A percentile compares a stretch with the other conserved stretches of the same genome.
Evolutionary conservation across 2,888 invertebrate species (phyloP).

Genomic region (Arge pagana): DNA sequence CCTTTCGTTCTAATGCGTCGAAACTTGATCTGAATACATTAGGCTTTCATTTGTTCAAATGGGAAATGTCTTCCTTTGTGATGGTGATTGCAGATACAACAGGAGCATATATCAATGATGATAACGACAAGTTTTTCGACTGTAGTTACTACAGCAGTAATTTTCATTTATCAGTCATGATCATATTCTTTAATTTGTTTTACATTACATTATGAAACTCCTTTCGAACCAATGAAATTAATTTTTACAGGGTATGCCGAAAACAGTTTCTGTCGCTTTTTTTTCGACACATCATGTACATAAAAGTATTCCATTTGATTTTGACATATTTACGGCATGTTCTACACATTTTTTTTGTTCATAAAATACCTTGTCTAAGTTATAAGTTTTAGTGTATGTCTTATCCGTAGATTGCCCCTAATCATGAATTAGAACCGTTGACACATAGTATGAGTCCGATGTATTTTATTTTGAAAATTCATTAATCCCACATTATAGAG

Average conservation of each 20-base stretch:
- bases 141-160: constrained; percentile 1
- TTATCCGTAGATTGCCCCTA: constrained; percentile 15
- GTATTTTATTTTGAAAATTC: not conserved
- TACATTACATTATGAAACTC: not conserved
- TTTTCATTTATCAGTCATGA: constrained; percentile 6
- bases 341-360: constrained; percentile 3
- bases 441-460: constrained; percentile 10
- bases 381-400: constrained; percentile 14
- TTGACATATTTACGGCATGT: constrained; percentile 10
- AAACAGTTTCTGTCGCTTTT: not conserved
- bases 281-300: constrained; percentile 2
- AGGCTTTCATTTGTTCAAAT: constrained; percentile 3
- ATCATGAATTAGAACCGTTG: constrained; percentile 3
- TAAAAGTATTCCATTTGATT: not conserved
- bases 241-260: constrained; percentile 1
- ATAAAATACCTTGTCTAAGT: constrained; percentile 8
- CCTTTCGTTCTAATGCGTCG: constrained; percentile 1
- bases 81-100: not conserved
- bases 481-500: not conserved
- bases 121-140: constrained; percentile 4
- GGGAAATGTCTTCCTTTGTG: constrained; percentile 15
- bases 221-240: not conserved
- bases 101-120: not conserved
- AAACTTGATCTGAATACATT: constrained; percentile 18
- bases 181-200: constrained; percentile 4